A percentile compares a stretch with the other conserved stretches of the same genome.
These are phyloP conservation scores for Drosophila fulvimacula DNA, from an alignment of 2,888 invertebrate genomes.

Conservation along the genomic window DNA sequence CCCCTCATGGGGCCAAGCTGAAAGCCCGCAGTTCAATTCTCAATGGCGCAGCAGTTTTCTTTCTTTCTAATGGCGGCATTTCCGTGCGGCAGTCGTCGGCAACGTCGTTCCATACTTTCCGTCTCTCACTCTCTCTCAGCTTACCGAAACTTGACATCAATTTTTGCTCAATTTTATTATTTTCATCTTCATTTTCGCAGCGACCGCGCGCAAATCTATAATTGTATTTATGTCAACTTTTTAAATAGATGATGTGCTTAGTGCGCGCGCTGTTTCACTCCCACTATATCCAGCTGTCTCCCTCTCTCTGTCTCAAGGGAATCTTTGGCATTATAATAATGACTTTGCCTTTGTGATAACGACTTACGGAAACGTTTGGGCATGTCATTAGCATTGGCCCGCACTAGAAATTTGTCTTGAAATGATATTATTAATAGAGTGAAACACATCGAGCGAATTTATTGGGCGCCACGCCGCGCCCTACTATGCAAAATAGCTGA, in stretches of 20 bases:
- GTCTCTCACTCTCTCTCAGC: slow-evolving; percentile 14
- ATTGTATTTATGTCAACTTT: slow-evolving; percentile 81
- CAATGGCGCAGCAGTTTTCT: slow-evolving; percentile 82
- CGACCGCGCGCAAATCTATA: slow-evolving; percentile 75
- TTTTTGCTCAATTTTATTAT: slow-evolving; percentile 81
- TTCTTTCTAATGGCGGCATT: slow-evolving; percentile 78
- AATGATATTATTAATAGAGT: slow-evolving; percentile 69
- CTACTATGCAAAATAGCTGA: slow-evolving; percentile 65
- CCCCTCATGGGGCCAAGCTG: slow-evolving; percentile 52
- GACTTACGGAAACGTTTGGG: slow-evolving; percentile 82
- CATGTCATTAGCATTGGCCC: slow-evolving; percentile 77
- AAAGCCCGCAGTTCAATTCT: slow-evolving; percentile 80
- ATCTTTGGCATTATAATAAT: slow-evolving; percentile 76
- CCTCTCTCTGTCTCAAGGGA: slow-evolving; percentile 6
- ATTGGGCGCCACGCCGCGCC: slow-evolving; percentile 60
- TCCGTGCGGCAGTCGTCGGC: slow-evolving; percentile 67
- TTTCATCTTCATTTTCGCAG: slow-evolving; percentile 80
- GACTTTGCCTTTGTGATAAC: slow-evolving; percentile 81
- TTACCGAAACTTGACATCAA: slow-evolving; percentile 76
- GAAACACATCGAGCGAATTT: slow-evolving; percentile 56
- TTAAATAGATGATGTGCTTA: slow-evolving; percentile 81
- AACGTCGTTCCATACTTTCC: slow-evolving; percentile 29
- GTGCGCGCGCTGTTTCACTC: slow-evolving; percentile 13
- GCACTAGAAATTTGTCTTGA: slow-evolving; percentile 71
- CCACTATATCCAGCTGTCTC: neutral